Conservation (phyloP, 2,113 vertebrate species). For the Struthio camelus region DNA sequence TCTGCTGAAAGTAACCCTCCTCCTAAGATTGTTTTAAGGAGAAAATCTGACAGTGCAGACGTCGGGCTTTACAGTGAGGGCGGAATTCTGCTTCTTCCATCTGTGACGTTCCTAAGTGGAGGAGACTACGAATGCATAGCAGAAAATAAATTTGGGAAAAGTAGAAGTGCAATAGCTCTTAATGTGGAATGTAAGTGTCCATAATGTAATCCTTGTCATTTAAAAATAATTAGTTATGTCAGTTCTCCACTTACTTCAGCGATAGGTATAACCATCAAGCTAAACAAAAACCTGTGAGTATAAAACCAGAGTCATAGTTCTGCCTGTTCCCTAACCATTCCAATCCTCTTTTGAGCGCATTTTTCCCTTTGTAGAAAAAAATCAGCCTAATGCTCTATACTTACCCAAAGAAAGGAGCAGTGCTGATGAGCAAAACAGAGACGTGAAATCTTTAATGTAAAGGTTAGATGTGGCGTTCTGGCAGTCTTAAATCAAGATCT, state of each 20-base stretch:
- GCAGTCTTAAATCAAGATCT: not conserved
- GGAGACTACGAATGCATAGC: slow-evolving; percentile 61
- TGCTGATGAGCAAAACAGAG: not conserved
- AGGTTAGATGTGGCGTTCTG: not conserved
- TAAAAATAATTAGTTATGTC: not conserved
- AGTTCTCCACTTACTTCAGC: not conserved
- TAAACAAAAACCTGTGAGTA: not conserved
- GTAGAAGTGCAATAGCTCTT: slow-evolving; percentile 28
- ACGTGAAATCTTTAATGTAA: not conserved
- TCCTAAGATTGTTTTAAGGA: slow-evolving; percentile 49
- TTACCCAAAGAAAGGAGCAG: not conserved
- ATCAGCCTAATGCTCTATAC: not conserved
- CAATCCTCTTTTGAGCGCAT: not conserved
- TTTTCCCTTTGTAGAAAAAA: not conserved
- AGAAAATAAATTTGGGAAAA: slow-evolving; percentile 52
- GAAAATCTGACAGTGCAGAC: not conserved
- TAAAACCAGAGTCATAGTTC: not conserved
- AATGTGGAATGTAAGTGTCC: slow-evolving; percentile 67
- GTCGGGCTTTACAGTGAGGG: not conserved
- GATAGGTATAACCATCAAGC: not conserved
- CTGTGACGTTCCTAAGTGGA: slow-evolving; percentile 5
- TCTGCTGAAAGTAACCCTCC: slow-evolving; percentile 28
- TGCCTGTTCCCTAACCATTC: not conserved
- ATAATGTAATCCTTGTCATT: not conserved
- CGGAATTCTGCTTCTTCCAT: slow-evolving; percentile 1